Conservation (phyloP, 2,888 invertebrate genomes). For the Trachelus troglodyta region DNA sequence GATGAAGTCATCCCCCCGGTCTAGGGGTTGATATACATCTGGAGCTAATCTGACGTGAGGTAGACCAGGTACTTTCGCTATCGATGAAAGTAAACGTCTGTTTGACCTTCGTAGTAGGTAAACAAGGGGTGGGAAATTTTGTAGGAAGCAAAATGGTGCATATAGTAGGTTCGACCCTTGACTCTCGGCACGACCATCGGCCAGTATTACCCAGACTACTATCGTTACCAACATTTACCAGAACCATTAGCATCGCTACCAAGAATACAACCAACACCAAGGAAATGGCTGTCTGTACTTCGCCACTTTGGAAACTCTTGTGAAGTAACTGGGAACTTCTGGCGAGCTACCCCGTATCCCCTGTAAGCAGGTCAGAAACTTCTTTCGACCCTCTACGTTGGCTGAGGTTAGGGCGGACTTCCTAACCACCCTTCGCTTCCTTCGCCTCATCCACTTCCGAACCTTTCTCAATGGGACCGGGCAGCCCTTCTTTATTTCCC, state of each 20-base stretch:
- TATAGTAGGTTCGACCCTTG: slow-evolving; percentile 9
- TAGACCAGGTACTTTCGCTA: slow-evolving; percentile 38
- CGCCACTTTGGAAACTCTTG: slow-evolving; percentile 60
- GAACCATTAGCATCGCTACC: not conserved
- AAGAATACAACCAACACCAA: not conserved
- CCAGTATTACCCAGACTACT: not conserved
- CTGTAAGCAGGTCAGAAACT: slow-evolving; percentile 65
- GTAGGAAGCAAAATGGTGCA: slow-evolving; percentile 26
- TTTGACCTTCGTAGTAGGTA: slow-evolving; percentile 43
- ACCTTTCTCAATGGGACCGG: not conserved
- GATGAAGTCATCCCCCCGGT: slow-evolving; percentile 40
- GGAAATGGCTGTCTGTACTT: slow-evolving; percentile 42
- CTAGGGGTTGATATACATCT: slow-evolving; percentile 23
- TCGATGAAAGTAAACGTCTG: slow-evolving; percentile 41
- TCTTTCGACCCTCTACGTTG: slow-evolving; percentile 61
- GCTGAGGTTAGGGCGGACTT: slow-evolving; percentile 56
- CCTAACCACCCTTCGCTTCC: slow-evolving; percentile 18
- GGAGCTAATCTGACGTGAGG: slow-evolving; percentile 7
- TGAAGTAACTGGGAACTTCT: slow-evolving; percentile 58
- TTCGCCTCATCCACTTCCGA: slow-evolving; percentile 7
- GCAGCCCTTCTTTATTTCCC: not conserved
- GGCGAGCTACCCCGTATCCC: slow-evolving; percentile 36
- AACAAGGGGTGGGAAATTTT: slow-evolving; percentile 30
- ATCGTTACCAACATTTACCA: not conserved
- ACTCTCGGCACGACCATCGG: not conserved